Evolutionary conservation across 2,113 vertebrate genomes (phyloP), one percentile per base, ranked within the genome.

Genomic region (Vidua chalybeata): DNA sequence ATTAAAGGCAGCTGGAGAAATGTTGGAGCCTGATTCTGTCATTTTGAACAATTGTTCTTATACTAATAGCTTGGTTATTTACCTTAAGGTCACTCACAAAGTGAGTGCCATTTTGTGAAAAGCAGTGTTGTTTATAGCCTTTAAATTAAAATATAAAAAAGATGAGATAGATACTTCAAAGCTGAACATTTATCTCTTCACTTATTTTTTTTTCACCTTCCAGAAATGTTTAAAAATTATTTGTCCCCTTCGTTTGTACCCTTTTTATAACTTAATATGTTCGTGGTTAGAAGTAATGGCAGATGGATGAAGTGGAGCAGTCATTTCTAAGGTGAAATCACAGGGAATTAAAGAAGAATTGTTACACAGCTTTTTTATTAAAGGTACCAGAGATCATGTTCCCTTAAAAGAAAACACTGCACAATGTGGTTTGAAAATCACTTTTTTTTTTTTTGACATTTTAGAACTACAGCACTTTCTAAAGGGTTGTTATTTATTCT

Each of bases 271-370:
- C 28, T 90, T 81, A 86, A 61, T 89, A 66, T 81, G 52, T 87
- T 96, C 94, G 69, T 93, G 81, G 45, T 84, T 85, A 94, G 77
- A 92, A 93, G 69, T 71, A 87, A 86, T 51, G 64, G 37, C 39
- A 89, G 76, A 76, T 92, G 51, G 94, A 89, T 87, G 72, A 82
- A 92, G 71, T 49, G 37, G 37, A 79, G 31, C 35, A 26, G 7
- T 94, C 54, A 71, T 90, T 95, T 97, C 59, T 87, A 90, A 93
- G 93, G 71, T 92, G 86, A 97, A 97, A 95, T 96, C 94, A 93
- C 67, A 96, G 84, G 61, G 89, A 97, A 95, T 97, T 96, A 92
- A 94, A 83, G 74, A 95, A 63, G 71, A 94, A 68, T 64, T 93
- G 93, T 96, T 93, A 90, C 27, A 37, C 43, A 93, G 56, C 69